Conservation (phyloP, 2,113 vertebrate species). For the Turdus rufiventris region DNA sequence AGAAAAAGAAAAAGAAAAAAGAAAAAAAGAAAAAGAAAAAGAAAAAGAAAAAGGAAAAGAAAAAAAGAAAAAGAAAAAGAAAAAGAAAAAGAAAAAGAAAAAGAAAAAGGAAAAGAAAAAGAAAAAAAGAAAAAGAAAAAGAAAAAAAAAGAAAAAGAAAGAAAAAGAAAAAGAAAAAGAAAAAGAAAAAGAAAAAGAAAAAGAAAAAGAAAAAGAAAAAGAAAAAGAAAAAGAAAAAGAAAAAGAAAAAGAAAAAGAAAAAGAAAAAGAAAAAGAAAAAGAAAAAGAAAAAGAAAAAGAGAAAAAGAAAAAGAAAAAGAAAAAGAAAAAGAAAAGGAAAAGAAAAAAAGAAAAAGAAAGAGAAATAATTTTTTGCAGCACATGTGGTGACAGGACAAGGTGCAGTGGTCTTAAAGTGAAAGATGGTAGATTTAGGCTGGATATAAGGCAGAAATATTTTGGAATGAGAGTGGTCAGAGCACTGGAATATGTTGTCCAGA, state of each 20-base stretch:
- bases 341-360: not conserved
- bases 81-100: not conserved
- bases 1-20: too few relatives aligned
- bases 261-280: too few relatives aligned
- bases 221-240: not conserved
- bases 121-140: too few relatives aligned
- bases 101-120: too few relatives aligned
- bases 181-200: not conserved
- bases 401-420: not conserved
- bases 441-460: not conserved
- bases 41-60: too few relatives aligned
- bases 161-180: not conserved
- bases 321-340: too few relatives aligned
- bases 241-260: not conserved
- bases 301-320: not conserved
- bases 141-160: rapidly evolving
- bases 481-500: not conserved
- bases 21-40: too few relatives aligned
- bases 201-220: not conserved
- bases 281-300: not conserved
- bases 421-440: not conserved
- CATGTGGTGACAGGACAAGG: not conserved
- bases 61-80: too few relatives aligned
- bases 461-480: not conserved
- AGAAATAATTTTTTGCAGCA: not conserved